Percentiles rank a stretch among this genome's conserved stretches.
Evolutionary conservation across 2,888 invertebrate genomes (phyloP).

Genomic region (Drepanosiphum platanoidis): DNA sequence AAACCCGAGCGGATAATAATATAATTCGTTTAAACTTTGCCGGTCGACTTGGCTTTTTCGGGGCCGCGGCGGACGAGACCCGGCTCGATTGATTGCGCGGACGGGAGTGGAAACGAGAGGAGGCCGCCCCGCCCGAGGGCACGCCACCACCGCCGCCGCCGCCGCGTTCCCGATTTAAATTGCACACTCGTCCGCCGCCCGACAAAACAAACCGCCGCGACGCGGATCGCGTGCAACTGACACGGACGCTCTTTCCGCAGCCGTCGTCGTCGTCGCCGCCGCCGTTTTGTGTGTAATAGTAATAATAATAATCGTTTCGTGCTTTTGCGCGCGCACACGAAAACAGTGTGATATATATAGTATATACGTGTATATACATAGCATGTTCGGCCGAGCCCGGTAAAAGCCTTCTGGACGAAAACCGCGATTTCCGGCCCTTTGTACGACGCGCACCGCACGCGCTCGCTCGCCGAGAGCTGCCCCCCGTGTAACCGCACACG

Average conservation of each 20-base stretch:
- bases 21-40: conserved; percentile 58
- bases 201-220: conserved; percentile 26
- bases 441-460: neutral
- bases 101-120: neutral
- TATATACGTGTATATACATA: neutral
- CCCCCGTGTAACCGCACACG: neutral
- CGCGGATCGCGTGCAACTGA: conserved; percentile 57
- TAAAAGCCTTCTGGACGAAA: conserved; percentile 60
- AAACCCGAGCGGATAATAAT: conserved; percentile 51
- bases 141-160: neutral
- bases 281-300: neutral
- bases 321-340: neutral
- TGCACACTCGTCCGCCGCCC: conserved; percentile 43
- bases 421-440: conserved; percentile 57
- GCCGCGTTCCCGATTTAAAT: conserved; percentile 60
- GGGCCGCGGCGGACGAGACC: conserved; percentile 3
- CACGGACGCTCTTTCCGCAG: conserved; percentile 42
- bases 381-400: neutral
- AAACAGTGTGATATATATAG: too few species aligned
- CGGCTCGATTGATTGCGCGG: conserved; percentile 45
- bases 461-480: neutral
- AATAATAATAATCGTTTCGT: conserved; percentile 10
- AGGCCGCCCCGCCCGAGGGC: conserved; percentile 13
- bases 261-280: neutral
- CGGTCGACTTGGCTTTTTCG: conserved; percentile 57